Evolutionary conservation across 1,140 invertebrate species (phyloP), one percentile per base, ranked within the genome.

Genomic region (Penaeus chinensis): DNA sequence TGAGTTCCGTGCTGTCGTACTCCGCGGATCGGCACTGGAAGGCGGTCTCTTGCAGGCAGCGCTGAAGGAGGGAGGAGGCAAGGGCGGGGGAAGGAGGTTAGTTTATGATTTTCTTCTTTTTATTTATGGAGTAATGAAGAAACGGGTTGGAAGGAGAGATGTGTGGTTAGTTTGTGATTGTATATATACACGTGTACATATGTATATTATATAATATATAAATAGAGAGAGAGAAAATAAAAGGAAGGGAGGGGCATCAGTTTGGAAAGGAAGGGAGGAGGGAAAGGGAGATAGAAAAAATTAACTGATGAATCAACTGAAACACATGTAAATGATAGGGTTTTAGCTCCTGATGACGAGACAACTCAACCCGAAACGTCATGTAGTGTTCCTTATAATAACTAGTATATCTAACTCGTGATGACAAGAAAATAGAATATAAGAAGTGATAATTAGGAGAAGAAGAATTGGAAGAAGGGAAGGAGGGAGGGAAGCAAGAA

Each of bases 11-110:
- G 19, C 92, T 91, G 88, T 93, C 92, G 89, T 93, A 94, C 71
- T 93, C 91, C 2, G 93, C 93, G 0, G 93, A 94, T 61, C 92
- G 89, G 85, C 93, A 94, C 3, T 84, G 63, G 83, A 92, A 92
- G 42, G 54, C 71, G 1, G 87, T 84, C 86, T 91, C 90, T 66
- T 82, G 61, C 16, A 90, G 54, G 76, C 85, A 89, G 63, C 71
- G 63, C 82, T 88, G 82, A 5, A 27, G 76, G 61, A n/a, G 32
- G 27, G 37, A 62, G 24, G 47, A 20, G 63, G 2, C 22, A 2
- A 16, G 27, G 22, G 5, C 3, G 4, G 27, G 77, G n/a, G 13
- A 3, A 19, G 77, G 47, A 47, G 66, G 66, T n/a, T 69, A 47
- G 47, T 47, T 47, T 47, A 47, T 47, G 47, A 13, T 47, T 47